Conservation (phyloP, 2,113 vertebrate genomes). For the Herpetotheres cachinnans region DNA sequence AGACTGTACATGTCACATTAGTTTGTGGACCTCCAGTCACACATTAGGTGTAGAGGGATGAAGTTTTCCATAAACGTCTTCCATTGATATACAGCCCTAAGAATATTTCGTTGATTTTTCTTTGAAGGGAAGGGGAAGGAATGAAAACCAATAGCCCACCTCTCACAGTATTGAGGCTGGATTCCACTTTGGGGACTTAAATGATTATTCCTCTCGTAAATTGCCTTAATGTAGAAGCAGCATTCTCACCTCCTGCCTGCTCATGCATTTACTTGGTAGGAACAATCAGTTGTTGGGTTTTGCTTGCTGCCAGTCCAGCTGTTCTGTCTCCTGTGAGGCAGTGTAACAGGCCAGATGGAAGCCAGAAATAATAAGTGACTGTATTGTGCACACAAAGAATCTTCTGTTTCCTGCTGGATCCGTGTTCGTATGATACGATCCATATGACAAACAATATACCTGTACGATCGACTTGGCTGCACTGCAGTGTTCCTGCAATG, state of each 20-base stretch:
- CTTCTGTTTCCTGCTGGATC: neutral
- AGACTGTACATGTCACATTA: neutral
- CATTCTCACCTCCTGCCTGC: neutral
- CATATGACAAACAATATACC: neutral
- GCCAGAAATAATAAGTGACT: constrained; percentile 6
- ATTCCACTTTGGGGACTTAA: neutral
- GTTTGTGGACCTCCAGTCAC: neutral
- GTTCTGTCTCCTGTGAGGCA: neutral
- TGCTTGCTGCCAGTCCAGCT: constrained; percentile 18
- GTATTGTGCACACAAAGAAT: neutral
- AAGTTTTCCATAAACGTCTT: neutral
- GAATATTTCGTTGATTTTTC: neutral
- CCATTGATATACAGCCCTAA: neutral
- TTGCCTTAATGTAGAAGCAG: neutral
- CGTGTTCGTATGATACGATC: neutral
- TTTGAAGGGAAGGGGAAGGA: neutral
- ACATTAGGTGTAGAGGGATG: neutral
- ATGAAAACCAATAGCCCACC: neutral
- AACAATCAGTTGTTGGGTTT: neutral
- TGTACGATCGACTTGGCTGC: rapidly evolving
- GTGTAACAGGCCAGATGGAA: neutral
- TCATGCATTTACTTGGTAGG: neutral
- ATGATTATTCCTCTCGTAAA: neutral
- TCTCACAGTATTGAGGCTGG: neutral
- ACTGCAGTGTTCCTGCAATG: rapidly evolving